A percentile compares a stretch with the other conserved stretches of the same genome.
phyloP scores from a whole-genome alignment of 2,888 invertebrate species.

The Eupithecia subumbrata region DNA sequence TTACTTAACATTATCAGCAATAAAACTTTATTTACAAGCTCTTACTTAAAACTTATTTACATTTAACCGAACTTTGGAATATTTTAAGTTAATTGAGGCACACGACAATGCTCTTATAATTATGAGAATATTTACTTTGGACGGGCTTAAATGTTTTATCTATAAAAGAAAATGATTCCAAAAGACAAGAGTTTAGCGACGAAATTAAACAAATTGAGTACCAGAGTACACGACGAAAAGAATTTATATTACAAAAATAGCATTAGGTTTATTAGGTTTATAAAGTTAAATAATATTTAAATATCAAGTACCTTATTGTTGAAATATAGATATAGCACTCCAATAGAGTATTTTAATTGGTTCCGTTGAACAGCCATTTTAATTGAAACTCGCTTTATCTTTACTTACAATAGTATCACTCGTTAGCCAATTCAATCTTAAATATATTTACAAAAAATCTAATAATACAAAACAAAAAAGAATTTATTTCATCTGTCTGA shows the following conservation, averaged over 20 bases:
- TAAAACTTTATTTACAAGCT: slow-evolving; percentile 35
- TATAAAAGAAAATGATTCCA: slow-evolving; percentile 1
- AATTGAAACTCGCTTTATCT: slow-evolving; percentile 57
- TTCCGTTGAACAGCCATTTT: slow-evolving; percentile 58
- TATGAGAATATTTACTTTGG: slow-evolving; percentile 36
- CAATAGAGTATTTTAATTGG: slow-evolving; percentile 58
- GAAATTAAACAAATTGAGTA: slow-evolving; percentile 10
- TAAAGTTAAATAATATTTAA: slow-evolving; percentile 5
- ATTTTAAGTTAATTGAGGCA: slow-evolving; percentile 37
- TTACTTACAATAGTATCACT: slow-evolving; percentile 71
- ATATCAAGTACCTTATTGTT: neutral
- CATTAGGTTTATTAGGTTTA: slow-evolving; percentile 3
- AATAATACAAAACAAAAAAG: neutral
- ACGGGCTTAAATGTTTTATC: slow-evolving; percentile 38
- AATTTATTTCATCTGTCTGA: neutral
- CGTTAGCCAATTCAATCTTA: slow-evolving; percentile 47
- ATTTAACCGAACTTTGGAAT: slow-evolving; percentile 25
- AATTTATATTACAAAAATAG: neutral
- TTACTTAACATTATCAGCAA: slow-evolving; percentile 16
- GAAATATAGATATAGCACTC: slow-evolving; percentile 39
- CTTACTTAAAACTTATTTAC: slow-evolving; percentile 21
- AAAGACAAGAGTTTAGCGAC: slow-evolving; percentile 4
- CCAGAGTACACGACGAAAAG: neutral
- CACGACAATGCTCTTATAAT: slow-evolving; percentile 32
- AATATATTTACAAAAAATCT: neutral